Base-by-base conservation (phyloP, 2,797 vertebrate genomes). In the Rhynchotus rufescens region DNA sequence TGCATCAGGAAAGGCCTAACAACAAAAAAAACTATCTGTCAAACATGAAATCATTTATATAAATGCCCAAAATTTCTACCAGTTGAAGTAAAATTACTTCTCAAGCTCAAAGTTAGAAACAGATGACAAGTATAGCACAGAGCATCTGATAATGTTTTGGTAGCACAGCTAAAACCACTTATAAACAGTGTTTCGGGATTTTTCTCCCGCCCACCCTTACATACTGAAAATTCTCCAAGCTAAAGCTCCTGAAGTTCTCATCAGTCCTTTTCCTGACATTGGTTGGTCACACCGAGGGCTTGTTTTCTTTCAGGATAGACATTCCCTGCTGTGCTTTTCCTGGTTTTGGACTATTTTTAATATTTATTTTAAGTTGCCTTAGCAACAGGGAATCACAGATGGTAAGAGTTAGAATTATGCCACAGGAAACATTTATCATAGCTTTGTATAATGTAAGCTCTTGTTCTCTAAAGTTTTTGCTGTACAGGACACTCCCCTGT, bases 351-450 rank as follows among this genome's bases (percentile, higher is more conserved):
- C 95, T 97, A 94, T 94, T 98, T 97, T 96, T 97, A 96, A 96
- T 98, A 97, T 98, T 98, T 97, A 97, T 91, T 97, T 96, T 90
- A 72, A 91, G 94, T 97, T 97, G 68, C 91, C 91, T 88, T 82
- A 94, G 97, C 67, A 93, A 96, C 36, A 21, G 72, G 86, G 84
- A 93, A 94, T 94, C 96, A 91, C 97, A 98, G 97, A 97, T 98
- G 97, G 97, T 96, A 94, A 95, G 94, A 96, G 95, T 94, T 97
- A 97, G 95, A 96, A 93, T 94, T 92, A 84, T 97, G 93, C 96
- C 97, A 96, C 96, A 66, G 90, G 97, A 98, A 96, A 97, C 95
- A 96, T 97, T 97, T 96, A 97, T 97, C 80, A 81, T 88, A 79
- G 64, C 49, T 93, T 87, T 92, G 83, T 51, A 96, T 97, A 97